Conservation (phyloP, 37 sponge, comb jelly and placozoan genomes). For the Haliclona indistincta region DNA sequence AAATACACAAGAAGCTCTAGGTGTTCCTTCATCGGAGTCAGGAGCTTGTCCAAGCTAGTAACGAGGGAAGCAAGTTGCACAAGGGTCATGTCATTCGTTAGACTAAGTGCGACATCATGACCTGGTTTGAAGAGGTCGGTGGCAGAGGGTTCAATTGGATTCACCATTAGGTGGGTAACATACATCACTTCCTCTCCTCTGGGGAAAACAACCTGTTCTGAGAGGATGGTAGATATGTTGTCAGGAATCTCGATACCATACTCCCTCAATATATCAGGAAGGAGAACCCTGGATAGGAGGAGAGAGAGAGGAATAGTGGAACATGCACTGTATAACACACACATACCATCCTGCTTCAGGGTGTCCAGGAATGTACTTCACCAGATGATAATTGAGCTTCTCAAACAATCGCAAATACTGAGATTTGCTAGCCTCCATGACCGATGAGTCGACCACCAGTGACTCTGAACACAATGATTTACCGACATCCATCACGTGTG, state of each 20-base stretch:
- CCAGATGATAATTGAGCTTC: conserved; percentile 19
- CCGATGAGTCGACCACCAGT: conserved; percentile 15
- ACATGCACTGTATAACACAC: neutral
- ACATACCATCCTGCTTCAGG: conserved; percentile 32
- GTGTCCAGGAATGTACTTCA: conserved; percentile 34
- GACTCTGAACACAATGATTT: neutral
- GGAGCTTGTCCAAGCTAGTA: conserved; percentile 6
- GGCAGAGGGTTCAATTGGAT: conserved; percentile 6
- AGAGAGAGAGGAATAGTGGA: neutral
- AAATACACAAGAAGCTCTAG: conserved; percentile 61
- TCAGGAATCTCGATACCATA: conserved; percentile 41
- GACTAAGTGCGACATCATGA: conserved; percentile 16
- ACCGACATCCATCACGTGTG: neutral
- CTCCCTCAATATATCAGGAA: conserved; percentile 26
- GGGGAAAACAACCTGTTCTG: conserved; percentile 28
- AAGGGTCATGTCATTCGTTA: conserved; percentile 10
- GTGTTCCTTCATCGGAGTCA: conserved; percentile 30
- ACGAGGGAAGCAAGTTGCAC: conserved; percentile 21
- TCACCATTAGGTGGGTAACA: neutral
- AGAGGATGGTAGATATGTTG: conserved; percentile 1
- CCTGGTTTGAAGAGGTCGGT: conserved; percentile 8
- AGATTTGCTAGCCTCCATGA: conserved; percentile 1
- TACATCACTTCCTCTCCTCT: conserved; percentile 4
- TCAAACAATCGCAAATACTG: conserved; percentile 25
- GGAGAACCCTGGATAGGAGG: conserved; percentile 9